Percentiles rank a stretch among this genome's conserved stretches.
phyloP scores from a whole-genome alignment of 2,888 invertebrate species.

The Pristionchus fissidentatus region DNA sequence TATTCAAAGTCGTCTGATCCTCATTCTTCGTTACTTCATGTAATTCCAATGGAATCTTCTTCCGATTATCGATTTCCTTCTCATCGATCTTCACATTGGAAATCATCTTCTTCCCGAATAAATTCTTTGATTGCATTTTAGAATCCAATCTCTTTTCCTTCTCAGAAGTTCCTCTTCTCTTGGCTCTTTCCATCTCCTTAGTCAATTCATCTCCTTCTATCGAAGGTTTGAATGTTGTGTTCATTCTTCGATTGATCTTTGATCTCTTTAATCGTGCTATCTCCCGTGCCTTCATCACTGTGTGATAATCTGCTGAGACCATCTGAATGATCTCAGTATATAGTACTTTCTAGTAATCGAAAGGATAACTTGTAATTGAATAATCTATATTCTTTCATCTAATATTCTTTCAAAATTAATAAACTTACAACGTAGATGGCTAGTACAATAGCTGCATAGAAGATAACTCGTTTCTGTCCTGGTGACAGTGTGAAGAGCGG shows the following conservation, averaged over 20 bases:
- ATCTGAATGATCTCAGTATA: no score
- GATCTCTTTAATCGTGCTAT: neutral
- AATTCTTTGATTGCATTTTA: no score
- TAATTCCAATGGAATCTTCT: no score
- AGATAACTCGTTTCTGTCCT: neutral
- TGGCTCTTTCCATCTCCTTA: no score
- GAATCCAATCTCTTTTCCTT: no score
- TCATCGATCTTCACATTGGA: no score
- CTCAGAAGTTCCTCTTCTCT: no score
- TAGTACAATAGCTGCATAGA: neutral
- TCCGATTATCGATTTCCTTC: no score
- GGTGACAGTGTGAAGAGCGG: neutral
- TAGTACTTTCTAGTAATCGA: no score
- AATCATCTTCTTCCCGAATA: no score
- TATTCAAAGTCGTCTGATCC: no score
- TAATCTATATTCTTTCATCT: neutral
- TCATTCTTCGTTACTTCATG: no score
- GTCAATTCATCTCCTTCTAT: neutral
- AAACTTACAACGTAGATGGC: neutral
- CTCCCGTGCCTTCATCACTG: conserved; percentile 4
- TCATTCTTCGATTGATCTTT: neutral
- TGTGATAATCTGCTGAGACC: neutral
- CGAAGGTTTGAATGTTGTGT: neutral
- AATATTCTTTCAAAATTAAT: neutral
- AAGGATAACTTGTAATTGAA: neutral